Conservation (phyloP, 2,113 vertebrate species). For the Lepus americanus region DNA sequence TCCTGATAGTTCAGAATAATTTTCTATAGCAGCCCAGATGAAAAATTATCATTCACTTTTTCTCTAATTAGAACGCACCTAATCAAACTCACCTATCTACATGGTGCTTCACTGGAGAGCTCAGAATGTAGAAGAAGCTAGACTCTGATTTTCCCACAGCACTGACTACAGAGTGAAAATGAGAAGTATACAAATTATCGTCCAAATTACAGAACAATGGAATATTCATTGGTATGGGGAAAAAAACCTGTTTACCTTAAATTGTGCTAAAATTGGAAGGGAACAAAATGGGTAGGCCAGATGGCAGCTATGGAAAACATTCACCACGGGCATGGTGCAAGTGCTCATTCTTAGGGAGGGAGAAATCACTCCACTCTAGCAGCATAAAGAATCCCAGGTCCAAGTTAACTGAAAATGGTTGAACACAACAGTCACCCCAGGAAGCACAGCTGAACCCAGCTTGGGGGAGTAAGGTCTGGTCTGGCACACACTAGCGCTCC, state of each 20-base stretch:
- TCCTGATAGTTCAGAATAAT: background rate
- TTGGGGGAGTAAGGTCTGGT: too few relatives aligned
- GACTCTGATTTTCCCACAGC: constrained; percentile 45
- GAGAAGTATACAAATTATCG: constrained; percentile 35
- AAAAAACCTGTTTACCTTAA: background rate
- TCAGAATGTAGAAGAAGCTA: background rate
- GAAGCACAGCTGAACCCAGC: background rate
- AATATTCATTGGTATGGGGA: constrained; percentile 50
- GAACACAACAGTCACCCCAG: background rate
- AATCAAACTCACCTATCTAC: constrained; percentile 49
- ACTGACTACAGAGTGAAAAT: constrained; percentile 49
- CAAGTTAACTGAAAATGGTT: background rate
- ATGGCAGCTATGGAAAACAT: background rate
- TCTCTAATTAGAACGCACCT: constrained; percentile 50
- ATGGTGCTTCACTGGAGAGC: constrained; percentile 35
- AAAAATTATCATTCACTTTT: constrained; percentile 13
- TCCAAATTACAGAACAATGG: constrained; percentile 59
- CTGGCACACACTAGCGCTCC: background rate
- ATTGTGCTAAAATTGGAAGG: constrained; percentile 41
- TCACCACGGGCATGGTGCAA: background rate
- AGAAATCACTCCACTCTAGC: background rate
- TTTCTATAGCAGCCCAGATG: background rate
- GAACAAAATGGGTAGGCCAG: background rate
- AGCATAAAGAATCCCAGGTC: background rate
- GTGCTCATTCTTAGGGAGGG: background rate